These are phyloP conservation scores for Borostomias antarcticus DNA, from an alignment of 2,797 vertebrate species.

Conservation along the genomic window DNA sequence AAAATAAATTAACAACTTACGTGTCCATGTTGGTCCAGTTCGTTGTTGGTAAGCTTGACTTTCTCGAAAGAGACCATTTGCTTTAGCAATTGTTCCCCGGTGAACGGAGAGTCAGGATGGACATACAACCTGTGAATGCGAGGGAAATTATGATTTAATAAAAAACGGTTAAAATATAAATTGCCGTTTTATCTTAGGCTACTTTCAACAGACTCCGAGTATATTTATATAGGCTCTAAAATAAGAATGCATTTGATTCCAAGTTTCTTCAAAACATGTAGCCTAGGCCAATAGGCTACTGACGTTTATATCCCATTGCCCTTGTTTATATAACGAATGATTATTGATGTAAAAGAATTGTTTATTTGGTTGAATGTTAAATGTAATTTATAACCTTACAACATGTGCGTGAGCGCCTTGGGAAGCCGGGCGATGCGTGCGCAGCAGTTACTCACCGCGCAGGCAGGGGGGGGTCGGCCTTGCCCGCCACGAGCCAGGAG, in stretches of 20 bases:
- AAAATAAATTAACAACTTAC: slow-evolving; percentile 73
- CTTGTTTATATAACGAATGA: too few species aligned
- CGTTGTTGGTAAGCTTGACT: slow-evolving; percentile 98
- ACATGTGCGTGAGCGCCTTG: background rate
- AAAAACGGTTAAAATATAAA: too few species aligned
- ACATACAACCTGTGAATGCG: slow-evolving; percentile 86
- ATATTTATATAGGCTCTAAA: too few species aligned
- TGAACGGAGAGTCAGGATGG: slow-evolving; percentile 96
- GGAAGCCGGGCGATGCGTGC: background rate
- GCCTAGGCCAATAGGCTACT: too few species aligned
- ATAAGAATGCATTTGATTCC: too few species aligned
- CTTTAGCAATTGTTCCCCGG: slow-evolving; percentile 94
- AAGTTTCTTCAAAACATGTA: too few species aligned
- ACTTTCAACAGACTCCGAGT: too few species aligned
- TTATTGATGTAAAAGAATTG: too few species aligned
- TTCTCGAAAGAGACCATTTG: slow-evolving; percentile 99
- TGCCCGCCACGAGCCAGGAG: slow-evolving; percentile 97
- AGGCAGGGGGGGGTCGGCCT: slow-evolving; percentile 94
- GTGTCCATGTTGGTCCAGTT: slow-evolving; percentile 96
- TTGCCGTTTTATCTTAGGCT: too few species aligned
- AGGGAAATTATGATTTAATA: background rate
- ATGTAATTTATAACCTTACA: background rate
- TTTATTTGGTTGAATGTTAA: too few species aligned
- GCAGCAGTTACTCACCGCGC: slow-evolving; percentile 82
- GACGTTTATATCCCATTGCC: too few species aligned